Evolutionary conservation across 2,888 invertebrate genomes (phyloP).

Genomic region (Brachylomia viminalis): DNA sequence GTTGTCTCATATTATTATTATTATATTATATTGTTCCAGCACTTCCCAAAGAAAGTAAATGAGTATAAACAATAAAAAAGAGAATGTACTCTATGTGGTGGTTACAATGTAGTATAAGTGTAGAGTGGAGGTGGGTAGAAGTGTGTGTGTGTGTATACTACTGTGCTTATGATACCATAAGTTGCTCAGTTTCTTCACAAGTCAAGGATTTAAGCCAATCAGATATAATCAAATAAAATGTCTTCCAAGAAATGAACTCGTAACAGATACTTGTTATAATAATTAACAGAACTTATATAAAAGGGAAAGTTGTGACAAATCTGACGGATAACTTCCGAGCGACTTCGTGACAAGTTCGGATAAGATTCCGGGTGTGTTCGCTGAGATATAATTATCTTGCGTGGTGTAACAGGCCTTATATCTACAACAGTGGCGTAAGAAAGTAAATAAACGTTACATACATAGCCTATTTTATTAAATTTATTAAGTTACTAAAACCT

Average conservation of each 20-base stretch:
- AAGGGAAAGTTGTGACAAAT: slow-evolving; percentile 58
- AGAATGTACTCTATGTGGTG: too few species aligned
- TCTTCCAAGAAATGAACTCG: slow-evolving; percentile 25
- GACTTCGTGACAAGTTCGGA: slow-evolving; percentile 47
- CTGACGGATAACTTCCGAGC: slow-evolving; percentile 54
- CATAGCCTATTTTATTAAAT: not conserved
- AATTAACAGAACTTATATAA: slow-evolving; percentile 57
- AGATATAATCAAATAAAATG: slow-evolving; percentile 24
- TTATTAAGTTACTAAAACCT: not conserved
- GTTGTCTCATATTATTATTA: too few species aligned
- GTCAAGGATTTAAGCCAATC: too few species aligned
- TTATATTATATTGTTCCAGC: too few species aligned
- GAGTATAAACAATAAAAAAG: too few species aligned
- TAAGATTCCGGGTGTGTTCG: slow-evolving; percentile 28
- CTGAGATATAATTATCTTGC: slow-evolving; percentile 27
- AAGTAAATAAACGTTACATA: not conserved
- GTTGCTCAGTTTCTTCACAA: too few species aligned
- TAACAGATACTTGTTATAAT: slow-evolving; percentile 52
- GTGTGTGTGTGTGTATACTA: too few species aligned
- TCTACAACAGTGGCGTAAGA: not conserved
- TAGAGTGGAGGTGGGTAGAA: too few species aligned
- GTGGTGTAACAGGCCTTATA: not conserved
- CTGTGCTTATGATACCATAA: too few species aligned
- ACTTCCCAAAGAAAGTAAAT: too few species aligned
- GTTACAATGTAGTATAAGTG: too few species aligned